Base-by-base conservation (phyloP, 2,797 vertebrate species). In the Numenius phaeopus region DNA sequence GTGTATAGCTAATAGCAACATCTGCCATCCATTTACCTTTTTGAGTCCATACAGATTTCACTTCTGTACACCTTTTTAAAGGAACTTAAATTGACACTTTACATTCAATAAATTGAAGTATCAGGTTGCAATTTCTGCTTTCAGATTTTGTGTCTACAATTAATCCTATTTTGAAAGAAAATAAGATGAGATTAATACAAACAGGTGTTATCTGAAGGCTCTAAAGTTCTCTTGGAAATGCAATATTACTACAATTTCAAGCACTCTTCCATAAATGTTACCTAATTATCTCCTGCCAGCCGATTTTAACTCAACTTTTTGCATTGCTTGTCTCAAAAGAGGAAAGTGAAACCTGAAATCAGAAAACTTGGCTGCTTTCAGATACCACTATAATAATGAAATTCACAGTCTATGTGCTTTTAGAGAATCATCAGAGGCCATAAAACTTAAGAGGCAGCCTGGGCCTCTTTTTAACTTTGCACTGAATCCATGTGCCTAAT, bases 151-250 rank as follows among this genome's bases (percentile, higher is more conserved):
- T 90, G 78, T 97, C 76, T 94, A 89, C 84, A 95, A 96, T 97
- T 96, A 96, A 96, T 50, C 58, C 83, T 94, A 95, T 91, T 97
- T 97, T 93, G 76, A 97, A 98, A 97, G 90, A 97, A 97, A 97
- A 96, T 95, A 96, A 77, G 44, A 67, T 42, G 66, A 92, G 65
- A 92, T 95, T 94, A 97, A 95, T 75, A 90, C 82, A 97, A 93
- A 95, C 83, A 94, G 90, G 75, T 90, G 89, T 92, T 97, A 97
- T 97, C 71, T 96, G 93, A 96, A 96, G 75, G 58, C 81, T 97
- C 83, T 94, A 71, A 95, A 95, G 49, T 94, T 97, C 87, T 91
- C 92, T 90, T 91, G 76, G 96, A 97, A 98, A 94, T 69, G 47
- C 76, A 94, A 44, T 96, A 84, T 94, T 97, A 72, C 93, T 52